Conservation (phyloP, 1,140 invertebrate genomes). For the Bombus waltoni region DNA sequence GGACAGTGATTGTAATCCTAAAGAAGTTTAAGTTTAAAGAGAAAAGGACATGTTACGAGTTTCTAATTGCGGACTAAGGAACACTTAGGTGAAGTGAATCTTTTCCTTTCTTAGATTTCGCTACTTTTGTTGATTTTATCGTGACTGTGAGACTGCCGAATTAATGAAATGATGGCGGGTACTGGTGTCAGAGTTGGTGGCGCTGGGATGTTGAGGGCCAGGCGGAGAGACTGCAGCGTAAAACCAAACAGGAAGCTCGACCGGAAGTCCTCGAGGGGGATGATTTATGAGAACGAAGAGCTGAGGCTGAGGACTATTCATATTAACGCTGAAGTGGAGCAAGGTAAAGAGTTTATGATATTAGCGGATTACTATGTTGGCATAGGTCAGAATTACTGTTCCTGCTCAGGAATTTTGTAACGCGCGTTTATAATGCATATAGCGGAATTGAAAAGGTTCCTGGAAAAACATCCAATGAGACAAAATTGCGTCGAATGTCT, state of each 20-base stretch:
- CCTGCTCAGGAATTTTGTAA: no score
- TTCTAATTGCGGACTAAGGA: background rate
- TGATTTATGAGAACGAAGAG: slow-evolving; percentile 96
- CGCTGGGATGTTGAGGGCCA: slow-evolving; percentile 86
- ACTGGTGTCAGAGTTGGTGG: slow-evolving; percentile 74
- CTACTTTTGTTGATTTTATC: background rate
- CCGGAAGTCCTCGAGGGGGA: slow-evolving; percentile 91
- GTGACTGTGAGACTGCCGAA: background rate
- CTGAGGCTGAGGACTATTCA: slow-evolving; percentile 94
- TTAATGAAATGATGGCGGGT: slow-evolving; percentile 74
- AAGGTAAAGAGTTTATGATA: slow-evolving; percentile 84
- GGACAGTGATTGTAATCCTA: background rate
- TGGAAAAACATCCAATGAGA: no score
- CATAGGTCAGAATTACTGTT: background rate
- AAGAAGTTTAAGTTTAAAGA: background rate
- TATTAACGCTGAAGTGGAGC: slow-evolving; percentile 96
- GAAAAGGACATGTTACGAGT: background rate
- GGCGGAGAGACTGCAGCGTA: slow-evolving; percentile 87
- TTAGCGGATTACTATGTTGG: background rate
- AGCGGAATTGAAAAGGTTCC: no score
- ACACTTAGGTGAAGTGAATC: background rate
- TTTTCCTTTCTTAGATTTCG: background rate
- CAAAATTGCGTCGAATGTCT: no score
- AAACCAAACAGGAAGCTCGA: slow-evolving; percentile 91
- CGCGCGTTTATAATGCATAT: no score